Percentiles rank a stretch among this genome's conserved stretches.
These are phyloP conservation scores for Luperina nickerlii DNA, from an alignment of 2,888 invertebrate genomes.

Conservation along the genomic window DNA sequence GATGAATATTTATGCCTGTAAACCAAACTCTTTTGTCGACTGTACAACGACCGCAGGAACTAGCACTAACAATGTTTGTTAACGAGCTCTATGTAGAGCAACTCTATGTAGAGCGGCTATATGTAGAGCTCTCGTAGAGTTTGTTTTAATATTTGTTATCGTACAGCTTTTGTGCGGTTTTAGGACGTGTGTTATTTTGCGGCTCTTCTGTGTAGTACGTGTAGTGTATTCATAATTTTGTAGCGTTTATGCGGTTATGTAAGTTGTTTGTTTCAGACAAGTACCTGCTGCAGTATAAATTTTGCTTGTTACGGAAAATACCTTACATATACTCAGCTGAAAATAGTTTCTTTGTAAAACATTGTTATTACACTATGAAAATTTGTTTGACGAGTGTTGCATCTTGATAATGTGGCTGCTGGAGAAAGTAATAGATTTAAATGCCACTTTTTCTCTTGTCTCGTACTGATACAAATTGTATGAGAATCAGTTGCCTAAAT, in stretches of 20 bases:
- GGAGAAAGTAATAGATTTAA: background rate
- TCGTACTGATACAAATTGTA: background rate
- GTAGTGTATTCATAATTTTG: slow-evolving; percentile 17
- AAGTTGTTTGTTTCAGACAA: slow-evolving; percentile 11
- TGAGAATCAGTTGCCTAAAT: background rate
- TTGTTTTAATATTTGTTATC: slow-evolving; percentile 31
- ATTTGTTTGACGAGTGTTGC: background rate
- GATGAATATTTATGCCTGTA: background rate
- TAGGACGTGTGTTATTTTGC: slow-evolving; percentile 6
- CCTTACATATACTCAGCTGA: background rate
- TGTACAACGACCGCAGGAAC: slow-evolving; percentile 29
- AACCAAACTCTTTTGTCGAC: slow-evolving; percentile 22
- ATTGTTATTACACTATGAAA: background rate
- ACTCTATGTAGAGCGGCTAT: slow-evolving; percentile 15
- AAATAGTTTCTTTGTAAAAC: background rate
- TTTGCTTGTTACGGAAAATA: background rate
- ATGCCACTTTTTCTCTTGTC: background rate
- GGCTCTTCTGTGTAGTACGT: slow-evolving; percentile 3
- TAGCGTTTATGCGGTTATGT: background rate
- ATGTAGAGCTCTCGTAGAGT: slow-evolving; percentile 14
- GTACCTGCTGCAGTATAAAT: background rate
- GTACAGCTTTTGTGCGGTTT: slow-evolving; percentile 23
- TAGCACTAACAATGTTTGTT: slow-evolving; percentile 44
- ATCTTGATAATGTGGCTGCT: background rate
- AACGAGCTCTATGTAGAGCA: slow-evolving; percentile 36